Conservation (phyloP, 2,113 vertebrate genomes). For the Cariama cristata region DNA sequence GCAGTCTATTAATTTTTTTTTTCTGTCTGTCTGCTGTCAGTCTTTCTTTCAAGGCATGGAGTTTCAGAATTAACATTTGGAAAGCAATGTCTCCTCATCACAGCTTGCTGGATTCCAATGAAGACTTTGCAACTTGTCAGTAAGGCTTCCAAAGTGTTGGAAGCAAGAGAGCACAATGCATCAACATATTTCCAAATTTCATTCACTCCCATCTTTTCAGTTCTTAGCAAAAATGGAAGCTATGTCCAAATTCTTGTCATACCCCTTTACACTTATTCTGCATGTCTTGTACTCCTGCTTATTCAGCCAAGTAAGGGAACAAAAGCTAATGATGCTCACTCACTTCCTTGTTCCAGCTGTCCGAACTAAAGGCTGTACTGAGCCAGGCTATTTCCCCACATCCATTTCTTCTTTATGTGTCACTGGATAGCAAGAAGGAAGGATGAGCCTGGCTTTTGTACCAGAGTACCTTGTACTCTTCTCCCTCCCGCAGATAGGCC, state of each 20-base stretch:
- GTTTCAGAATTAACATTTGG: constrained; percentile 46
- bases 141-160: constrained; percentile 24
- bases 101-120: constrained; percentile 5
- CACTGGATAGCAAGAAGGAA: neutral
- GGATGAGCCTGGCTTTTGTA: neutral
- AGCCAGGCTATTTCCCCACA: neutral
- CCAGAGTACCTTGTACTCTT: neutral
- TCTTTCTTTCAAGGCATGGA: constrained; percentile 55
- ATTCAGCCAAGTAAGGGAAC: neutral
- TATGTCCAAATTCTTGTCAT: constrained; percentile 29
- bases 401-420: neutral
- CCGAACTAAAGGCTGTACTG: neutral
- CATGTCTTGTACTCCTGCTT: neutral
- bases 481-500: neutral
- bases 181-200: constrained; percentile 21
- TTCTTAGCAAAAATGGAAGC: constrained; percentile 15
- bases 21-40: constrained; percentile 48
- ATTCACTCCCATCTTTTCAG: neutral
- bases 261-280: neutral
- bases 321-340: neutral
- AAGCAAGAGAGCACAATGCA: constrained; percentile 10
- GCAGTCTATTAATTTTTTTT: constrained; percentile 10
- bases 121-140: constrained; percentile 59
- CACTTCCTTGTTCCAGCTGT: neutral
- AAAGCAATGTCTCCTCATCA: constrained; percentile 37